A percentile compares a stretch with the other conserved stretches of the same genome.
Conservation (phyloP, 2,888 invertebrate genomes). For the Glaucopsyche alexis region DNA sequence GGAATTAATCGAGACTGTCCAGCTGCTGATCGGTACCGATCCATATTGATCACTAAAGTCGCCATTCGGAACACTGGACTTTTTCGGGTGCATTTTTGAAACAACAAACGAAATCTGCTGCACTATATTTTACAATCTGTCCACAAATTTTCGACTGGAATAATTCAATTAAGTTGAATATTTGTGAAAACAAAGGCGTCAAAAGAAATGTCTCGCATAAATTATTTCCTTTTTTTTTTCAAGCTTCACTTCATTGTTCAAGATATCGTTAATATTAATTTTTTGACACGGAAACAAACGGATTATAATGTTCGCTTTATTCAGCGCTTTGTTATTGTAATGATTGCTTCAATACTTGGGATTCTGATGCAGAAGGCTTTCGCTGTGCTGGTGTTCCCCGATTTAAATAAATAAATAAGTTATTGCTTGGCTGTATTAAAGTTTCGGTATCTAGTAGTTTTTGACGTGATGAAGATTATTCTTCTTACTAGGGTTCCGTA, state of each 20-base stretch:
- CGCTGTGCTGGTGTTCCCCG: conserved; percentile 30
- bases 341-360: conserved; percentile 50
- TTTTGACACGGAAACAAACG: conserved; percentile 76
- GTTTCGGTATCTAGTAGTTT: conserved; percentile 6
- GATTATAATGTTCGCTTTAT: conserved; percentile 69
- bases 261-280: conserved; percentile 80
- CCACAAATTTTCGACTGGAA: conserved; percentile 36
- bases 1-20: conserved; percentile 27
- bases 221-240: conserved; percentile 68
- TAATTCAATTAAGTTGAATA: conserved; percentile 66
- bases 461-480: not conserved
- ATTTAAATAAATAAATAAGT: conserved; percentile 32
- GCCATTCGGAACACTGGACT: not conserved
- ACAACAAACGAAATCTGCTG: not conserved
- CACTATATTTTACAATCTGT: conserved; percentile 17
- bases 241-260: conserved; percentile 66
- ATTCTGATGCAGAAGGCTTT: conserved; percentile 29
- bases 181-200: conserved; percentile 68
- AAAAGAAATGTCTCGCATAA: conserved; percentile 75
- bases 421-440: conserved; percentile 21
- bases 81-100: conserved; percentile 1
- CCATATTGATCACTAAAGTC: conserved; percentile 18
- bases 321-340: conserved; percentile 75
- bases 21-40: conserved; percentile 19
- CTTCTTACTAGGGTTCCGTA: not conserved